Conservation (phyloP, 2,113 vertebrate genomes). For the Gallinago paraguaiae region DNA sequence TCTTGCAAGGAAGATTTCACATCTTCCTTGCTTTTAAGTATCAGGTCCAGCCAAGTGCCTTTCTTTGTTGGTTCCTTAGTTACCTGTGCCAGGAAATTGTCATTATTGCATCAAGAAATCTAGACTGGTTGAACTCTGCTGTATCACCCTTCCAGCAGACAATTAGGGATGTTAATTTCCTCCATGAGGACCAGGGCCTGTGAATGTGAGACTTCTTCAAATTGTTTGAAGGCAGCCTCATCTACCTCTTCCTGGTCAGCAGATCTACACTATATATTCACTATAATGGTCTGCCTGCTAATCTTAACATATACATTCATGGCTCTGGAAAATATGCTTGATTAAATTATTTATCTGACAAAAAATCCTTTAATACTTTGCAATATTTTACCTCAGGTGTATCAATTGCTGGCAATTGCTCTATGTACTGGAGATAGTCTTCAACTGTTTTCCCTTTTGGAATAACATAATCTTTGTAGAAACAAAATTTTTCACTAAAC, state of each 20-base stretch:
- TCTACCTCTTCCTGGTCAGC: background rate
- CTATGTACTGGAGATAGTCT: conserved; percentile 81
- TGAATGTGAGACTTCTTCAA: background rate
- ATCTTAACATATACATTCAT: background rate
- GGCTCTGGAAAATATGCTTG: background rate
- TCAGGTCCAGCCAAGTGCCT: background rate
- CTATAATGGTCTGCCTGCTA: background rate
- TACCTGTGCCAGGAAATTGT: background rate
- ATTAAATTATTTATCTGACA: background rate
- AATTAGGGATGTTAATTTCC: background rate
- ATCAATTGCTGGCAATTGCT: conserved; percentile 78
- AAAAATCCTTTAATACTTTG: background rate
- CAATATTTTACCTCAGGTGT: conserved; percentile 79
- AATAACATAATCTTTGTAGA: conserved; percentile 80
- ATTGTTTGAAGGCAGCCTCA: background rate
- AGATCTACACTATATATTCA: background rate
- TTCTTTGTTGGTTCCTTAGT: background rate
- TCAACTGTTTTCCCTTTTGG: conserved; percentile 76
- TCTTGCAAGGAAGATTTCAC: too few species aligned
- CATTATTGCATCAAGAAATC: background rate
- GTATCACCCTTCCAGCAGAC: background rate
- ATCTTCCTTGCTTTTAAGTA: background rate
- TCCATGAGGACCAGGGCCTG: background rate
- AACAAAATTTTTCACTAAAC: conserved; percentile 78
- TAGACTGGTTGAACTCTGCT: background rate